Evolutionary conservation across 2,113 vertebrate genomes (phyloP).

Genomic region (Blennius ocellaris): DNA sequence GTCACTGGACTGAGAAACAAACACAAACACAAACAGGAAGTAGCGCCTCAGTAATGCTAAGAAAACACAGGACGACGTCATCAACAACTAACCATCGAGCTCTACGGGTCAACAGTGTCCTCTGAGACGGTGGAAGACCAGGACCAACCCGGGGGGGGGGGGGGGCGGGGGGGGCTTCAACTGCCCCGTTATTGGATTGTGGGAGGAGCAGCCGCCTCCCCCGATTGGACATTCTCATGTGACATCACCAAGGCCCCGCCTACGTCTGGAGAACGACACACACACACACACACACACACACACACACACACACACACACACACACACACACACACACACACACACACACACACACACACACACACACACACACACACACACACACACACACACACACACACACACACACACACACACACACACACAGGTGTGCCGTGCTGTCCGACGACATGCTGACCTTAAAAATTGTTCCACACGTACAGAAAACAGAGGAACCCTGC

Average conservation of each 20-base stretch:
- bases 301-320: no score
- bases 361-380: no score
- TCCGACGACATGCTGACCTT: slow-evolving; percentile 50
- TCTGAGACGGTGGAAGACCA: slow-evolving; percentile 79
- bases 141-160: no score
- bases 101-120: slow-evolving; percentile 47
- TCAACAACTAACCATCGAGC: slow-evolving; percentile 50
- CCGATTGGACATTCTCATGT: slow-evolving; percentile 66
- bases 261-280: slow-evolving; percentile 26
- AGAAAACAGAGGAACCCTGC: slow-evolving; percentile 50
- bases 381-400: no score
- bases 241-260: no score
- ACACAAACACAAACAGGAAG: slow-evolving; percentile 44
- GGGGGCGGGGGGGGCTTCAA: no score
- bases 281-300: neutral
- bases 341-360: no score
- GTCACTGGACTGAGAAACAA: slow-evolving; percentile 34
- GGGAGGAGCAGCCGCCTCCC: slow-evolving; percentile 45
- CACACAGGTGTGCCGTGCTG: neutral
- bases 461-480: slow-evolving; percentile 42
- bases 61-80: slow-evolving; percentile 53
- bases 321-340: no score
- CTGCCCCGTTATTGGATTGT: slow-evolving; percentile 47
- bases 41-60: slow-evolving; percentile 47
- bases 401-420: no score